phyloP scores from a whole-genome alignment of 1,140 invertebrate genomes.

The Caenorhabditis latens region DNA sequence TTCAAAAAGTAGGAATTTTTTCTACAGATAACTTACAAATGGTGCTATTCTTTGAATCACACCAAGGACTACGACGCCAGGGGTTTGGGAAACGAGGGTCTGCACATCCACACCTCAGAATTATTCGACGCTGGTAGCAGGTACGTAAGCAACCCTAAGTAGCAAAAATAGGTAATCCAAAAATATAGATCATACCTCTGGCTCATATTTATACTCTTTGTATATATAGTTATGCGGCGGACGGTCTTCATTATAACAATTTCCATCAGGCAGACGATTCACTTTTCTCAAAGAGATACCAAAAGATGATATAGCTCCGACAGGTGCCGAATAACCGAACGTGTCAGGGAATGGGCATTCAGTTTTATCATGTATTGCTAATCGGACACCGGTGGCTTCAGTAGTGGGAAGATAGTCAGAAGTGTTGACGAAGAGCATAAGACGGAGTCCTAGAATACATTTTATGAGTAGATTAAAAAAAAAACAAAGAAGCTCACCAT shows the following conservation, averaged over 20 bases:
- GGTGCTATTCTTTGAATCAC: conserved; percentile 19
- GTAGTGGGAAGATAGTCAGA: conserved; percentile 76
- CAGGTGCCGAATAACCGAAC: conserved; percentile 71
- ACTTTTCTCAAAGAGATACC: conserved; percentile 74
- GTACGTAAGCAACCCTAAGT: conserved; percentile 74
- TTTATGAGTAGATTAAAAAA: not conserved
- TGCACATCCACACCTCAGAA: conserved; percentile 70
- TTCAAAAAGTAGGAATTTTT: not conserved
- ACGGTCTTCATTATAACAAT: conserved; percentile 67
- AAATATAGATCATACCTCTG: conserved; percentile 66
- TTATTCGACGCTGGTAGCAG: conserved; percentile 75
- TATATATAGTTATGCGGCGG: conserved; percentile 72
- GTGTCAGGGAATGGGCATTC: conserved; percentile 64
- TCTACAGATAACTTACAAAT: not conserved
- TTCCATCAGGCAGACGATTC: conserved; percentile 71
- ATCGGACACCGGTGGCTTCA: conserved; percentile 72
- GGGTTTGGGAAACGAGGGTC: conserved; percentile 76
- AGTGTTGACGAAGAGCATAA: conserved; percentile 73
- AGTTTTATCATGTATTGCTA: conserved; percentile 72
- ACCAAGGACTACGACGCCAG: conserved; percentile 50
- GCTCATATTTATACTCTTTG: conserved; percentile 75
- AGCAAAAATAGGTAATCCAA: not conserved
- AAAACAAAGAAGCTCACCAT: conserved; percentile 70
- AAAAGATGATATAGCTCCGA: conserved; percentile 71
- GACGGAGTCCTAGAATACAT: conserved; percentile 69